Evolutionary conservation across 2,797 vertebrate genomes (phyloP).

Genomic region (Clarias pachynema): DNA sequence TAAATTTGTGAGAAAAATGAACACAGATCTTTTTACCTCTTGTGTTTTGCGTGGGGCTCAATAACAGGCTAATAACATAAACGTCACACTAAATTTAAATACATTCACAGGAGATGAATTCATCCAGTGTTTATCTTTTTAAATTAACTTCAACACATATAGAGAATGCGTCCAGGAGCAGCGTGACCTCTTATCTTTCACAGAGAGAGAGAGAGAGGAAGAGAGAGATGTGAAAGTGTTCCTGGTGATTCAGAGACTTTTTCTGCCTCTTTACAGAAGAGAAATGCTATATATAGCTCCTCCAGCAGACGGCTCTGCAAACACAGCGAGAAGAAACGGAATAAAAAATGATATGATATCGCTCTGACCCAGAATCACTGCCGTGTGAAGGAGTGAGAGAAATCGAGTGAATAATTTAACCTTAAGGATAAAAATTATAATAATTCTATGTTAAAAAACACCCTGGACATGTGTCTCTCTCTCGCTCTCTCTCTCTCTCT

Average conservation of each 20-base stretch:
- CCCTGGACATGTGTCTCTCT: neutral
- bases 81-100: neutral
- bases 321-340: slow-evolving; percentile 19
- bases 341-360: slow-evolving; percentile 25
- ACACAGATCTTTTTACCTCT: neutral
- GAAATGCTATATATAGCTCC: slow-evolving; percentile 66
- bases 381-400: neutral
- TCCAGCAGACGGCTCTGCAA: slow-evolving; percentile 36
- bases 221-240: slow-evolving; percentile 71
- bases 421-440: neutral
- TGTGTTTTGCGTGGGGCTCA: neutral
- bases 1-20: too few species aligned
- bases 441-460: neutral
- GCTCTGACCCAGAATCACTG: slow-evolving; percentile 31
- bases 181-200: neutral
- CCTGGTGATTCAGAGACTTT: slow-evolving; percentile 68
- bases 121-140: neutral
- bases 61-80: neutral
- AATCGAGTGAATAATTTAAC: neutral
- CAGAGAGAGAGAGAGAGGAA: neutral
- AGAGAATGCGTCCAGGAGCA: neutral
- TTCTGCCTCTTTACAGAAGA: slow-evolving; percentile 63
- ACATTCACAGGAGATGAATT: neutral
- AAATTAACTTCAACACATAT: neutral
- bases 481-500: too few species aligned